These are phyloP conservation scores for Brachionus asplanchnoidis DNA, from an alignment of 1,140 invertebrate species.

Conservation along the genomic window DNA sequence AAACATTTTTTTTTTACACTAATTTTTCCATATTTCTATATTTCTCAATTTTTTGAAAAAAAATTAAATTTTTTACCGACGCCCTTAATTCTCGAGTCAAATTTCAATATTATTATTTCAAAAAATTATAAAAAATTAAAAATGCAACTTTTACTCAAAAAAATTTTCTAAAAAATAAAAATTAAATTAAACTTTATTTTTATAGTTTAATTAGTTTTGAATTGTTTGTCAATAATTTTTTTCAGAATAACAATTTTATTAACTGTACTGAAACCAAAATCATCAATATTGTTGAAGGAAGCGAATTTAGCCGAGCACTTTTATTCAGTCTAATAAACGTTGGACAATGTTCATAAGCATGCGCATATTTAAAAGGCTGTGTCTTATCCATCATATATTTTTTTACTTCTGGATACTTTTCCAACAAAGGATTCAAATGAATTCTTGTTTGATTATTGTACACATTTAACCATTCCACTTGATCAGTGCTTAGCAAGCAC, in stretches of 20 bases:
- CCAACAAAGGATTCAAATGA: neutral
- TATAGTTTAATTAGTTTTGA: neutral
- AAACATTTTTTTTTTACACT: too few relatives aligned
- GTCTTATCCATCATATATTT: neutral
- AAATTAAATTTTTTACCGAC: too few relatives aligned
- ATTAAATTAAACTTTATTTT: neutral
- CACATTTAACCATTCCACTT: slow-evolving; percentile 65
- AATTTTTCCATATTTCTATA: too few relatives aligned
- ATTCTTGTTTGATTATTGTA: slow-evolving; percentile 63
- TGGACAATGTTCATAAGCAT: slow-evolving; percentile 1
- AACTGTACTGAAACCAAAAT: neutral
- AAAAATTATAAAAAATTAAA: too few relatives aligned
- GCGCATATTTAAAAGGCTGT: slow-evolving; percentile 13
- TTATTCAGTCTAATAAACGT: neutral
- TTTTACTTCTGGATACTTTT: slow-evolving; percentile 18
- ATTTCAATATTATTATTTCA: too few relatives aligned
- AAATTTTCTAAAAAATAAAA: too few relatives aligned
- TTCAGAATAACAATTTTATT: neutral
- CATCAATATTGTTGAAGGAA: neutral
- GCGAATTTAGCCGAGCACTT: neutral
- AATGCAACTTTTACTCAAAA: too few relatives aligned
- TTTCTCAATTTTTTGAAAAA: too few relatives aligned
- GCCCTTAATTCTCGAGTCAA: too few relatives aligned
- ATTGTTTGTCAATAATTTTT: neutral
- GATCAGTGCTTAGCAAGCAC: slow-evolving; percentile 66